A percentile compares a stretch with the other conserved stretches of the same genome.
phyloP scores from a whole-genome alignment of 1,140 invertebrate species.

The Drosophila baimaii region DNA sequence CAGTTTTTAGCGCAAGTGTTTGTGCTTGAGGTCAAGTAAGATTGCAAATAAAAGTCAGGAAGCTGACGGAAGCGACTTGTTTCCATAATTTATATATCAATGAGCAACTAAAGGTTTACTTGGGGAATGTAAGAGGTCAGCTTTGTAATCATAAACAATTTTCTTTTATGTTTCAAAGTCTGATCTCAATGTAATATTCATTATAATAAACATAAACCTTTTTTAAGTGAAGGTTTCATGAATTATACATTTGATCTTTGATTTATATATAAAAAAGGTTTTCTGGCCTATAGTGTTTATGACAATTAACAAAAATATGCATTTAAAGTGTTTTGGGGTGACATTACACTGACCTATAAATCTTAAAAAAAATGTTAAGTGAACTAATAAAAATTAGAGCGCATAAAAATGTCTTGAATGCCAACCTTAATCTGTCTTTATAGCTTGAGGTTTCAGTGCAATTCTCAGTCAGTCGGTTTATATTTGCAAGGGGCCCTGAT shows the following conservation, averaged over 20 bases:
- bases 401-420: constrained; percentile 5
- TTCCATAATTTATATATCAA: constrained; percentile 2
- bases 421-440: neutral
- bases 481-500: constrained; percentile 28
- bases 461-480: neutral
- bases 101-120: neutral
- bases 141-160: neutral
- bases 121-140: neutral
- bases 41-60: constrained; percentile 17
- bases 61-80: constrained; percentile 1
- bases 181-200: neutral
- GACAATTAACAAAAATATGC: neutral
- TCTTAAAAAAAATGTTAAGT: neutral
- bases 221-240: neutral
- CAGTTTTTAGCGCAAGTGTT: constrained; percentile 7
- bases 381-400: constrained; percentile 12
- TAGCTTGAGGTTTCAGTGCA: constrained; percentile 16
- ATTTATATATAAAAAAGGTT: neutral
- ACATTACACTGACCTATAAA: too few relatives aligned
- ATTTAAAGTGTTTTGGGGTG: neutral
- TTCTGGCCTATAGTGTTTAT: neutral
- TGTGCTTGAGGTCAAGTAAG: constrained; percentile 10
- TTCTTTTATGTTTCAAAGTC: neutral
- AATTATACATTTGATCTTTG: neutral
- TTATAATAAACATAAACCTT: neutral